Evolutionary conservation across 2,113 vertebrate genomes (phyloP).

Genomic region (Eidolon helvum): DNA sequence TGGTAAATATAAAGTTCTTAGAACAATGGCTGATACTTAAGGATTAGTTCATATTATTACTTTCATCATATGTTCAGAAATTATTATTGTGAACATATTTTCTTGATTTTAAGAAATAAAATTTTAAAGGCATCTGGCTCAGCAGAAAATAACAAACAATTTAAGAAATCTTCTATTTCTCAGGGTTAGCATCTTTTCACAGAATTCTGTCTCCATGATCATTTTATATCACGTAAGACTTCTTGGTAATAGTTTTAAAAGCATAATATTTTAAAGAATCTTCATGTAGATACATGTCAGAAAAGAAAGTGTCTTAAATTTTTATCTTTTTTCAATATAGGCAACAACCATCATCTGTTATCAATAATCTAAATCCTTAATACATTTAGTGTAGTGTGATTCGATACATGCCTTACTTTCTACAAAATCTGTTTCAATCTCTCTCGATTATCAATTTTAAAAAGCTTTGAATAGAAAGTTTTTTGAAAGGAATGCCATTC

Average conservation of each 20-base stretch:
- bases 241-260: not conserved
- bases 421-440: not conserved
- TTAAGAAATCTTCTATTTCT: conserved; percentile 8
- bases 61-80: not conserved
- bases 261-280: not conserved
- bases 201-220: conserved; percentile 26
- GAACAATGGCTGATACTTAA: not conserved
- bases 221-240: not conserved
- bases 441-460: not conserved
- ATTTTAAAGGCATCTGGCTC: not conserved
- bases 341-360: not conserved
- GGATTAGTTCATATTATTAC: not conserved
- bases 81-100: not conserved
- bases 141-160: not conserved
- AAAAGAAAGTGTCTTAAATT: not conserved
- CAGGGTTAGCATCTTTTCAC: not conserved
- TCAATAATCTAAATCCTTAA: conserved; percentile 7
- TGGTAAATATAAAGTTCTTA: not conserved
- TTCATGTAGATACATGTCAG: not conserved
- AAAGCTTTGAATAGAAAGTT: not conserved
- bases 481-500: not conserved
- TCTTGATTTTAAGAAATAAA: not conserved
- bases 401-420: not conserved
- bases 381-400: not conserved
- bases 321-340: not conserved